Conservation (phyloP, 1,140 invertebrate genomes). For the Pissodes strobi region DNA sequence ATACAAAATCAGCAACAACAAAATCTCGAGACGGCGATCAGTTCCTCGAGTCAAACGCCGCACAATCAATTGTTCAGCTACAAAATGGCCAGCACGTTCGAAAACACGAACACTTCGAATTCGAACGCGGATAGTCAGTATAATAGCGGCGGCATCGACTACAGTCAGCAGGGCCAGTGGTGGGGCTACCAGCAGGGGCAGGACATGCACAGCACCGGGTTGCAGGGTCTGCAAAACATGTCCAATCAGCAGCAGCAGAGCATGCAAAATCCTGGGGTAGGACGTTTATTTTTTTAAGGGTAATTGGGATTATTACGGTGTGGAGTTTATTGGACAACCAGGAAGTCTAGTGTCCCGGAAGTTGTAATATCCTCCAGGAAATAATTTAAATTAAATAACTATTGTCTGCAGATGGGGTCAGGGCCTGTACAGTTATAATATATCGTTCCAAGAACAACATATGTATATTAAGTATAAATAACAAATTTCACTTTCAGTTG, state of each 20-base stretch:
- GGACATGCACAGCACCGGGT: conserved; percentile 50
- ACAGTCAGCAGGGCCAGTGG: conserved; percentile 52
- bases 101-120: conserved; percentile 60
- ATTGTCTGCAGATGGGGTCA: too few species aligned
- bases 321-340: background rate
- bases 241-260: conserved; percentile 47
- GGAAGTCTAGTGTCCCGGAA: too few species aligned
- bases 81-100: conserved; percentile 81
- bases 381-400: too few species aligned
- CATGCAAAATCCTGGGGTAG: conserved; percentile 52
- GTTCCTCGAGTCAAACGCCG: conserved; percentile 51
- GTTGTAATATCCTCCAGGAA: too few species aligned
- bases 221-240: conserved; percentile 51
- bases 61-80: conserved; percentile 79
- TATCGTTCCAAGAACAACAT: background rate
- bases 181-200: conserved; percentile 63
- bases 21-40: conserved; percentile 55
- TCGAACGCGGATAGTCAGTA: conserved; percentile 12
- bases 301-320: background rate
- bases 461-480: background rate
- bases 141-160: background rate
- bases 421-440: background rate
- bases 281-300: conserved; percentile 18
- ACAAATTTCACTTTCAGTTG: too few species aligned
- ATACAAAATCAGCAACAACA: conserved; percentile 59